Evolutionary conservation across 1,140 invertebrate species (phyloP).

Genomic region (Elysia chlorotica): DNA sequence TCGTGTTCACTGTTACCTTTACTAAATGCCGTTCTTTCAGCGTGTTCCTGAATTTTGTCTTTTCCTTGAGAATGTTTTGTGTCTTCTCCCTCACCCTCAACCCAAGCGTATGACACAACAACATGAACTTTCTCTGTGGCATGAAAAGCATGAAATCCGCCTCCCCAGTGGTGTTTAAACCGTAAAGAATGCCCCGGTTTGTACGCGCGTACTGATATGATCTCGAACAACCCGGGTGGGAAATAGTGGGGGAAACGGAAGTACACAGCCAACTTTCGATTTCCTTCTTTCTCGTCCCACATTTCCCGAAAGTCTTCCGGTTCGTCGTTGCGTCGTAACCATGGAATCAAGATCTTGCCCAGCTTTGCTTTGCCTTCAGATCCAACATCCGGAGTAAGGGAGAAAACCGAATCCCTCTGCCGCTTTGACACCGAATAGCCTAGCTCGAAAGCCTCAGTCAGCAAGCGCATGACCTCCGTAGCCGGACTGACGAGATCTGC

Average conservation of each 20-base stretch:
- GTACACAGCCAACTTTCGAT: conserved; percentile 26
- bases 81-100: not conserved
- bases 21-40: not conserved
- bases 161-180: conserved; percentile 50
- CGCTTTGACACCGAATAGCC: conserved; percentile 46
- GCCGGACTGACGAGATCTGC: conserved; percentile 38
- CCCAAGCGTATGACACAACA: conserved; percentile 32
- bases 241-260: conserved; percentile 50
- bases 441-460: conserved; percentile 44
- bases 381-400: conserved; percentile 21
- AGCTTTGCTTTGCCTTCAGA: conserved; percentile 28
- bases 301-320: conserved; percentile 31
- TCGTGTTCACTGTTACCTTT: not conserved
- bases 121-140: conserved; percentile 36
- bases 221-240: conserved; percentile 54
- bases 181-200: conserved; percentile 36
- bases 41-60: too few relatives aligned
- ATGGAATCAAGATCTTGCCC: conserved; percentile 38
- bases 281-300: conserved; percentile 26
- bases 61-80: too few relatives aligned
- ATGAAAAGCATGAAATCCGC: conserved; percentile 49
- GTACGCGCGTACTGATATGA: conserved; percentile 41
- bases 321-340: conserved; percentile 33
- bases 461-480: conserved; percentile 34
- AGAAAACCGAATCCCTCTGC: conserved; percentile 23